A percentile compares a stretch with the other conserved stretches of the same genome.
phyloP scores from a whole-genome alignment of 2,888 invertebrate genomes.

The Lasius fuliginosus region DNA sequence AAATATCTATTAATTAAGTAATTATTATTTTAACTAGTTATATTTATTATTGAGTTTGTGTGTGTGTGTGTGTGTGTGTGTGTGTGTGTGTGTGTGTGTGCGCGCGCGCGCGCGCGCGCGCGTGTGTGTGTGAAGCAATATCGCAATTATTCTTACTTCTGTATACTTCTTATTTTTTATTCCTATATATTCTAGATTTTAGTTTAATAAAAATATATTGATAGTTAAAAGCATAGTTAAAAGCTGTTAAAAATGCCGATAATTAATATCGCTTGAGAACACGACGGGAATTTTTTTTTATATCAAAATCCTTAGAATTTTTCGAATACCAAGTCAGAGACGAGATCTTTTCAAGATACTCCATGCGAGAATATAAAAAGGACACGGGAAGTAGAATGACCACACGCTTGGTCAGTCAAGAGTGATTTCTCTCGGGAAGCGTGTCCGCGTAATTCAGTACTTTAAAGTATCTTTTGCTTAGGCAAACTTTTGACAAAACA shows the following conservation, averaged over 20 bases:
- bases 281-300: neutral
- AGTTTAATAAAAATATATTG: neutral
- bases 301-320: neutral
- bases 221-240: neutral
- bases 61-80: neutral
- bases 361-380: conserved; percentile 15
- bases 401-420: conserved; percentile 44
- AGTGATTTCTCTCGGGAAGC: conserved; percentile 16
- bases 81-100: neutral
- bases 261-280: neutral
- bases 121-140: neutral
- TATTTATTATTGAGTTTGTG: neutral
- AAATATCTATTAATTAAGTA: neutral
- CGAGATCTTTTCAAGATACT: neutral
- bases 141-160: neutral
- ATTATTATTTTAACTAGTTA: neutral
- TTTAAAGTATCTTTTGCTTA: neutral
- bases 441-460: conserved; percentile 9
- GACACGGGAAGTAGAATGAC: neutral
- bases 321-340: neutral
- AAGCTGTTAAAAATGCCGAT: neutral
- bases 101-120: too few relatives aligned
- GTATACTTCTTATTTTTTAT: neutral
- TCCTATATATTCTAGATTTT: neutral
- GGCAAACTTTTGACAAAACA: conserved; percentile 15